Percentiles rank a stretch among this genome's conserved stretches.
phyloP scores from a whole-genome alignment of 2,113 vertebrate genomes.

The Otis tarda region DNA sequence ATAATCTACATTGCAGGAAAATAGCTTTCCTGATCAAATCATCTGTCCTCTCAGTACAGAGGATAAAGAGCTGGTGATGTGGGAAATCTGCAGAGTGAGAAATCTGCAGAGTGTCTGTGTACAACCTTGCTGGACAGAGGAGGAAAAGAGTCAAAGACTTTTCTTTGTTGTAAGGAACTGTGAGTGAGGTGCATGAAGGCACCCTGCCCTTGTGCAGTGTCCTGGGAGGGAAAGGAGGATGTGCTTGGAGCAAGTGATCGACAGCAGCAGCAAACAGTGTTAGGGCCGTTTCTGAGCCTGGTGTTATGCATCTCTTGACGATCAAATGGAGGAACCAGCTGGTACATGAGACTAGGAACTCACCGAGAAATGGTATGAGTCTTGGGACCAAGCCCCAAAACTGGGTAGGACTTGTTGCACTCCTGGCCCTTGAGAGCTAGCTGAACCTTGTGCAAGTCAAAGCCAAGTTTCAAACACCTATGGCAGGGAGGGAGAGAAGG shows the following conservation, averaged over 20 bases:
- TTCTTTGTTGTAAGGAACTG: neutral
- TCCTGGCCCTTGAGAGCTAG: neutral
- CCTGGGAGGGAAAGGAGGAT: neutral
- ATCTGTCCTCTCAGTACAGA: constrained; percentile 28
- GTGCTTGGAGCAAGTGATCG: fast-evolving
- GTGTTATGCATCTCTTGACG: neutral
- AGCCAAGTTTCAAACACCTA: neutral
- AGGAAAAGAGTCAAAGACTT: neutral
- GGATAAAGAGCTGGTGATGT: constrained; percentile 50
- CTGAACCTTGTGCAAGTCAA: neutral
- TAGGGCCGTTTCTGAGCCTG: neutral
- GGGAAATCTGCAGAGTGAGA: constrained; percentile 16
- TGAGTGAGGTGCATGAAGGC: neutral
- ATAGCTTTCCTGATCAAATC: constrained; percentile 70
- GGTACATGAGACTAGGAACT: neutral
- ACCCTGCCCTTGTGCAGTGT: neutral
- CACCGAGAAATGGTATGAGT: neutral
- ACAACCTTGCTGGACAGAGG: neutral
- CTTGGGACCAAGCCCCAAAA: neutral
- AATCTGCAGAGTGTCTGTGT: neutral
- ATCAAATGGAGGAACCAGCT: neutral
- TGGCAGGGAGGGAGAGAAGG: neutral
- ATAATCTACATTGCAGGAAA: constrained; percentile 65
- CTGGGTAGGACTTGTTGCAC: fast-evolving
- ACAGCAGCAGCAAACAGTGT: neutral